These are phyloP conservation scores for Trogon surrucura DNA, from an alignment of 2,113 vertebrate genomes.

Conservation along the genomic window DNA sequence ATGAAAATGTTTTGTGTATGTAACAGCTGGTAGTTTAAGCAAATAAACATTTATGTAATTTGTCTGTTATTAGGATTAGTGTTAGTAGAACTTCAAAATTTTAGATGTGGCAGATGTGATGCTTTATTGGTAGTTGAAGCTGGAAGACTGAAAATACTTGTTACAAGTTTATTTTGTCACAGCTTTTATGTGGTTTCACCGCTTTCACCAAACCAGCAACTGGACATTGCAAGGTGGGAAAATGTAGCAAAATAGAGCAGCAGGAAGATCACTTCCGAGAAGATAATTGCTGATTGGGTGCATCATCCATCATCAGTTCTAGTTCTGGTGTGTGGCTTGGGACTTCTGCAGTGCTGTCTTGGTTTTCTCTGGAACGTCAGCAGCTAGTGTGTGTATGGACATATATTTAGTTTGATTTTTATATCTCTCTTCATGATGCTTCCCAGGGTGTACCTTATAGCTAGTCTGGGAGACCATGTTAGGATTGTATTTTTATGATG, in stretches of 20 bases:
- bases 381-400: not conserved
- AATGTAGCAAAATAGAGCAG: not conserved
- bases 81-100: not conserved
- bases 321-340: not conserved
- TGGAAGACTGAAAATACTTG: not conserved
- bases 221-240: not conserved
- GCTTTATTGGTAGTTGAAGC: not conserved
- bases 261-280: no score
- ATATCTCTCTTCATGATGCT: not conserved
- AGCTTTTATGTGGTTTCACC: not conserved
- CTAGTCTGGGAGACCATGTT: not conserved
- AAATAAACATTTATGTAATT: not conserved
- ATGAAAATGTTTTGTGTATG: not conserved
- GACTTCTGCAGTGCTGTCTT: not conserved
- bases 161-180: not conserved
- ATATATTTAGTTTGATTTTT: not conserved
- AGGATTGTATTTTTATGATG: not conserved
- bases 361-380: not conserved
- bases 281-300: not conserved
- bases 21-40: not conserved
- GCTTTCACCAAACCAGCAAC: not conserved
- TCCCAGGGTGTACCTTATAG: not conserved
- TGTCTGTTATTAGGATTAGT: not conserved
- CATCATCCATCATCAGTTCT: not conserved
- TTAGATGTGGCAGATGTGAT: not conserved